Conservation (phyloP, 2,797 vertebrate genomes). For the Miopithecus talapoin region DNA sequence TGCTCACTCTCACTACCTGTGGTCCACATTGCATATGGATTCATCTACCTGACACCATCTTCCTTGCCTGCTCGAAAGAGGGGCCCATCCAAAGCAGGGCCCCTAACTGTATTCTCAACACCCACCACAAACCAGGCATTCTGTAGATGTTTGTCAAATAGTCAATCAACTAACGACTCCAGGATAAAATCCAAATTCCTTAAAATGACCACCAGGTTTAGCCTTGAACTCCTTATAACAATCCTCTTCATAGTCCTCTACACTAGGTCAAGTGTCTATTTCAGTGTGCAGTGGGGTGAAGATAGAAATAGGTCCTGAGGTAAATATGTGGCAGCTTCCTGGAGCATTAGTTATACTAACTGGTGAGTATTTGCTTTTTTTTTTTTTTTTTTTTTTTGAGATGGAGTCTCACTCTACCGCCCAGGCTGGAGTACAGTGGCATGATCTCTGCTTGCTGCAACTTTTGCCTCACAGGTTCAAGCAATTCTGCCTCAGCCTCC, state of each 20-base stretch:
- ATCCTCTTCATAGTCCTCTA: neutral
- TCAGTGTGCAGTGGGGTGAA: too few species aligned
- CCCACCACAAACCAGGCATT: neutral
- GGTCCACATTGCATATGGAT: neutral
- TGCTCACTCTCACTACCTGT: too few species aligned
- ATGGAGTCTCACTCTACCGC: fast-evolving
- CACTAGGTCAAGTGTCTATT: neutral
- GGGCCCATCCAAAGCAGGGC: neutral
- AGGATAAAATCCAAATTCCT: neutral
- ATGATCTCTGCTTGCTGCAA: too few species aligned
- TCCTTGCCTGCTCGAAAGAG: neutral
- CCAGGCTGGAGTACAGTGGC: too few species aligned
- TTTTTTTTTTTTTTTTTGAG: too few species aligned
- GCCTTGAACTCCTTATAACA: neutral
- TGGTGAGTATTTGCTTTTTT: neutral
- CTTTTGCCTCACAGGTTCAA: too few species aligned
- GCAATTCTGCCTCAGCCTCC: too few species aligned
- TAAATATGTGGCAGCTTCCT: neutral
- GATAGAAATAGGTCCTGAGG: neutral
- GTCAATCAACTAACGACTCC: neutral
- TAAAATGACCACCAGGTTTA: neutral
- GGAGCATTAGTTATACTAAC: neutral
- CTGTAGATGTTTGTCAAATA: neutral
- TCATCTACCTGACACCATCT: neutral
- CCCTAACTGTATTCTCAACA: neutral